Evolutionary conservation across 2,113 vertebrate genomes (phyloP), one percentile per base, ranked within the genome.

Genomic region (Heteronetta atricapilla): DNA sequence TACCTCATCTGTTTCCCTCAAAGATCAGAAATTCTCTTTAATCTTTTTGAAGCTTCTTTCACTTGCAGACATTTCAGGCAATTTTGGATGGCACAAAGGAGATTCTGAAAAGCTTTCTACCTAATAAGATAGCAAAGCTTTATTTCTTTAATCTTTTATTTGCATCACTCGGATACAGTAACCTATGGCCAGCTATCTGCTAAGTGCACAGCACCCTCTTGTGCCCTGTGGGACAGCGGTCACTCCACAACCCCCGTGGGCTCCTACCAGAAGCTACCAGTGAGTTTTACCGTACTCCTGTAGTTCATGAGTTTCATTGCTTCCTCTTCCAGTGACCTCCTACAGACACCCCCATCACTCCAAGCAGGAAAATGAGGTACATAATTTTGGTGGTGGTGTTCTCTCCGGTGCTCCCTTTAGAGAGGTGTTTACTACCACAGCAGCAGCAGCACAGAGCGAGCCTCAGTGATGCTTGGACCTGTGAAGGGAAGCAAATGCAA

Each of bases 141-240:
- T 62, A 22, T 16, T 58, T 38, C 52, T 64, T 8, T 13, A 31
- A 50, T 25, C 0, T 18, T 84, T 38, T 33, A 36, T 73, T 86
- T 84, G 48, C 67, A 42, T 21, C 81, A 75, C 66, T 8, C 36
- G 36, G 74, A 50, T 33, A 1, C 29, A 56, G 36, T 4, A 46
- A 26, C 19, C 26, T 22, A 18, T 29, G 46, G 33, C 34, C 48
- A 53, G 80, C 18, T 56, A 4, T 91, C 72, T 59, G 44, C 79
- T 90, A 72, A 59, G 94, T 14, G 78, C 74, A 90, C 78, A 97
- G 95, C 96, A 94, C 94, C 96, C 94, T 97, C 96, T 96, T 84
- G 92, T 96, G 95, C 95, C 83, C 66, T 58, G 3, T 4, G 12
- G 44, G 33, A 36, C 63, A 38, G 62, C 2, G 7, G 44, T 21